These are phyloP conservation scores for Gobionotothen gibberifrons DNA, from an alignment of 2,797 vertebrate species.

Conservation along the genomic window DNA sequence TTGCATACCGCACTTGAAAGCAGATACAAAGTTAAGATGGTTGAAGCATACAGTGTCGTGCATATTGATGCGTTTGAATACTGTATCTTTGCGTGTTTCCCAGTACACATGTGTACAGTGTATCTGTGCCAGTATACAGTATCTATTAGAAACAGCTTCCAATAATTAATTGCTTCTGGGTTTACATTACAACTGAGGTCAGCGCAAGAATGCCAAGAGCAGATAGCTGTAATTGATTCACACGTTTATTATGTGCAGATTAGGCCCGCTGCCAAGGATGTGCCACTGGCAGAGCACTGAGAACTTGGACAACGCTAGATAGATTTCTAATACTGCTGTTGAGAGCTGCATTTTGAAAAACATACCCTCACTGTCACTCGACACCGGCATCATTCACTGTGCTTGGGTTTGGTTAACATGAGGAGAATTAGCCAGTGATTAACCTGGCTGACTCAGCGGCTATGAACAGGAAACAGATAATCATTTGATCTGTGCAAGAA, in stretches of 20 bases:
- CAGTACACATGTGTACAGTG: neutral
- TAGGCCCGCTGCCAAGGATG: slow-evolving; percentile 65
- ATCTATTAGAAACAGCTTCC: slow-evolving; percentile 35
- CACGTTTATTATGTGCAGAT: slow-evolving; percentile 72
- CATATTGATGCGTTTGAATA: neutral
- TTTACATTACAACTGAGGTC: slow-evolving; percentile 72
- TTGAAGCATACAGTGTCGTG: neutral
- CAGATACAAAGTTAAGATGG: neutral
- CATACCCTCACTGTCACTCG: slow-evolving; percentile 20
- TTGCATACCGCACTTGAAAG: neutral
- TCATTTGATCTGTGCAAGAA: slow-evolving; percentile 20
- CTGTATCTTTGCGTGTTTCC: neutral
- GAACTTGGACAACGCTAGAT: slow-evolving; percentile 40
- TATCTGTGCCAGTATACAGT: slow-evolving; percentile 20
- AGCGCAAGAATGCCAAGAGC: slow-evolving; percentile 65
- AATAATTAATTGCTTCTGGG: slow-evolving; percentile 72
- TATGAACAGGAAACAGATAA: neutral
- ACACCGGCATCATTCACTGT: slow-evolving; percentile 20
- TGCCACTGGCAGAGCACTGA: slow-evolving; percentile 36
- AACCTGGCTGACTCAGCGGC: slow-evolving; percentile 3
- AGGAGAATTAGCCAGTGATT: slow-evolving; percentile 31
- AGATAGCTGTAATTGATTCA: slow-evolving; percentile 79
- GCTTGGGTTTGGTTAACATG: slow-evolving; percentile 15
- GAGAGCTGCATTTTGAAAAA: slow-evolving; percentile 29
- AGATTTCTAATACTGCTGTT: slow-evolving; percentile 38